Conservation (phyloP, 2,888 invertebrate species). For the Cephus pulcher region DNA sequence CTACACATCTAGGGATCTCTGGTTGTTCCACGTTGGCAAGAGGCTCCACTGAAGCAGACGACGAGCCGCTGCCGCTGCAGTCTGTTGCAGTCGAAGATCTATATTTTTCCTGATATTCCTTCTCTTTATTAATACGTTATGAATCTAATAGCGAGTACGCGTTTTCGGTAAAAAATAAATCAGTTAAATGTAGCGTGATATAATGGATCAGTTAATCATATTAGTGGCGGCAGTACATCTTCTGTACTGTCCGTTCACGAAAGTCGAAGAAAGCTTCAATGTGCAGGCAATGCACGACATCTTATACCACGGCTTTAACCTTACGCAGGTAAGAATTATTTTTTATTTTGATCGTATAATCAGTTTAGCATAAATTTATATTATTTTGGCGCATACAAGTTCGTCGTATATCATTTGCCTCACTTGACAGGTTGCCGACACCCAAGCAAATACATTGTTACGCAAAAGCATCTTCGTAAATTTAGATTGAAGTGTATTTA, state of each 20-base stretch:
- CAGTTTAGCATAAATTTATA: background rate
- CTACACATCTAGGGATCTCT: background rate
- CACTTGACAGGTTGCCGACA: conserved; percentile 32
- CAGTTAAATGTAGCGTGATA: conserved; percentile 23
- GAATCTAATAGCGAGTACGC: background rate
- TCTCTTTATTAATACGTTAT: background rate
- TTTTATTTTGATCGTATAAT: background rate
- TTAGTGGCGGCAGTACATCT: conserved; percentile 83
- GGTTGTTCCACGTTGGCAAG: background rate
- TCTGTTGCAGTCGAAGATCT: background rate
- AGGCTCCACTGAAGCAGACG: background rate
- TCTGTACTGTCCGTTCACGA: conserved; percentile 92
- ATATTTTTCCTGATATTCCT: background rate
- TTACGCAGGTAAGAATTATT: conserved; percentile 77
- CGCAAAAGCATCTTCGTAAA: conserved; percentile 47
- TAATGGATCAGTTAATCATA: conserved; percentile 81
- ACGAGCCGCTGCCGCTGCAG: background rate
- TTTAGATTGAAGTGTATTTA: conserved; percentile 55
- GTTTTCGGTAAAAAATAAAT: background rate
- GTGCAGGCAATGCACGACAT: conserved; percentile 98
- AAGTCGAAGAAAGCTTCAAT: conserved; percentile 99
- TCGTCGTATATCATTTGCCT: conserved; percentile 6
- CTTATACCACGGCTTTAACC: conserved; percentile 86
- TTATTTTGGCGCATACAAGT: background rate
- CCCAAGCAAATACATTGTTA: conserved; percentile 31